Evolutionary conservation across 2,797 vertebrate genomes (phyloP).

Genomic region (Danionella dracula): DNA sequence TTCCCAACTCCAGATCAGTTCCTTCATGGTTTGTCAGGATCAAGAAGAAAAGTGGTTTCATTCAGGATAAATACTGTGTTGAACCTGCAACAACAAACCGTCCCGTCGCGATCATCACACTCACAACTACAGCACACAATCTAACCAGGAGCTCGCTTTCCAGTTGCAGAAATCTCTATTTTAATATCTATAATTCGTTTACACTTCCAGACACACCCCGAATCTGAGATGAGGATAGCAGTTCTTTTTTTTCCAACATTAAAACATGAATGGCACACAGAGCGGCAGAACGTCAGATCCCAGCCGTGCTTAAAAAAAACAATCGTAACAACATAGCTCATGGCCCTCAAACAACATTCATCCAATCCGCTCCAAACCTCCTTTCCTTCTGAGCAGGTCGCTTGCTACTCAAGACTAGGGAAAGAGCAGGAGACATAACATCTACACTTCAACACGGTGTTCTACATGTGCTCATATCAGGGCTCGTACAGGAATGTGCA

Average conservation of each 20-base stretch:
- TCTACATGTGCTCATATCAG: constrained; percentile 23
- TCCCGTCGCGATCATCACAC: constrained; percentile 27
- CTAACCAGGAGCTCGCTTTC: not conserved
- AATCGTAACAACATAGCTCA: constrained; percentile 1
- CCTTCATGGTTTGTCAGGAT: constrained; percentile 1
- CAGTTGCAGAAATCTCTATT: constrained; percentile 25
- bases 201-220: constrained; percentile 4
- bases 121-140: constrained; percentile 3
- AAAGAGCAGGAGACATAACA: constrained; percentile 21
- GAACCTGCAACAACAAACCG: constrained; percentile 56
- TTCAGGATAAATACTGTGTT: constrained; percentile 48
- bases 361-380: constrained; percentile 37
- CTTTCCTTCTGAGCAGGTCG: constrained; percentile 31
- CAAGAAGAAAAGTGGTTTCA: constrained; percentile 26
- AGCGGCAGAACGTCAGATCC: constrained; percentile 21
- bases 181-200: constrained; percentile 9
- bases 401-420: constrained; percentile 20
- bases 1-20: constrained; percentile 44
- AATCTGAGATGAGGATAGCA: constrained; percentile 35
- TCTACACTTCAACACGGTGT: constrained; percentile 16
- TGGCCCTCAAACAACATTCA: constrained; percentile 41
- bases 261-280: constrained; percentile 40
- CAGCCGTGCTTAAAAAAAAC: constrained; percentile 10
- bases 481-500: constrained; percentile 41
- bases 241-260: constrained; percentile 19